Conservation (phyloP, 2,888 invertebrate species). For the Microctonus brassicae region DNA sequence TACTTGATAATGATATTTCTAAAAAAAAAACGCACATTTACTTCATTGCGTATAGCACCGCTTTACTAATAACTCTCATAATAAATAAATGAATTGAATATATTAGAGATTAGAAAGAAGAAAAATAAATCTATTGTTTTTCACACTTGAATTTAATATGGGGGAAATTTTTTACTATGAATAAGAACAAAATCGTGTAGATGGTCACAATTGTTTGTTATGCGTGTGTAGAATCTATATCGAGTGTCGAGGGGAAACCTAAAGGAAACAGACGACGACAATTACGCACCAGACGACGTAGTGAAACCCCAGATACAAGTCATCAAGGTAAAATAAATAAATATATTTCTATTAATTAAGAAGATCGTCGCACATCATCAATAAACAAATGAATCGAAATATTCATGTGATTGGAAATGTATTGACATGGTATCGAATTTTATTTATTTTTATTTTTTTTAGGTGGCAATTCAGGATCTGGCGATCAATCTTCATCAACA, state of each 20-base stretch:
- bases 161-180: constrained; percentile 8
- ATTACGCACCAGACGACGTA: constrained; percentile 64
- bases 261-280: constrained; percentile 65
- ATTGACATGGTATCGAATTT: no score
- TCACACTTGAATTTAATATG: neutral
- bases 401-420: no score
- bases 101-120: constrained; percentile 19
- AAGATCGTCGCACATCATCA: no score
- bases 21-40: neutral
- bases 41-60: neutral
- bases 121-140: neutral
- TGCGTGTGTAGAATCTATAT: constrained; percentile 73
- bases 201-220: constrained; percentile 69
- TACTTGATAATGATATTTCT: neutral
- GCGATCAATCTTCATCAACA: constrained; percentile 63
- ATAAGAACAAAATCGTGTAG: constrained; percentile 45
- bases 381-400: no score
- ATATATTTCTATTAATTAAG: no score
- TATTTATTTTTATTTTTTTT: no score
- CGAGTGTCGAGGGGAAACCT: constrained; percentile 74
- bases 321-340: constrained; percentile 62
- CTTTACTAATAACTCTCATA: neutral
- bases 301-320: constrained; percentile 65
- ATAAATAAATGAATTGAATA: constrained; percentile 8
- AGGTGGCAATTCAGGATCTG: constrained; percentile 63